These are phyloP conservation scores for Entosphenus tridentatus DNA, from an alignment of 2,113 vertebrate species.

Conservation along the genomic window DNA sequence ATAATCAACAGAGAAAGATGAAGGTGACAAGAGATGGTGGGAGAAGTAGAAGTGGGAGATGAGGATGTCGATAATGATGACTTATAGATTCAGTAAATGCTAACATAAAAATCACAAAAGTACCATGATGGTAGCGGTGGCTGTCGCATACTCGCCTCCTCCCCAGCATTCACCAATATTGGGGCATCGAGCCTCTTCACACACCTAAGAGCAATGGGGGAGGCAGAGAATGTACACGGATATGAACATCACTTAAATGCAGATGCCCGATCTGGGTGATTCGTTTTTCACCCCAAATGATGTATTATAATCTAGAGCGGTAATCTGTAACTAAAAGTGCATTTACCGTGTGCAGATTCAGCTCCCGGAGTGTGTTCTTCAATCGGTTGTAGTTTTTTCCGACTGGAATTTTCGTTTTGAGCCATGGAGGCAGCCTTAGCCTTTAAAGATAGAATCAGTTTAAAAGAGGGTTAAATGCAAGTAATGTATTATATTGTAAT, in stretches of 20 bases:
- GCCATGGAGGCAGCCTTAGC: slow-evolving; percentile 70
- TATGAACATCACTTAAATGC: too few relatives aligned
- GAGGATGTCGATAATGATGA: too few relatives aligned
- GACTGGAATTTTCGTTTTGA: slow-evolving; percentile 81
- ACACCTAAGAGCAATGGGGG: slow-evolving; percentile 33
- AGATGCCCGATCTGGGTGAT: too few relatives aligned
- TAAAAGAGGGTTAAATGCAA: not conserved
- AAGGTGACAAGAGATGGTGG: too few relatives aligned
- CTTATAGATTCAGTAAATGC: too few relatives aligned
- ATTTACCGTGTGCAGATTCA: slow-evolving; percentile 76
- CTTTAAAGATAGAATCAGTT: slow-evolving; percentile 19
- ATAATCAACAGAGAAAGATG: too few relatives aligned
- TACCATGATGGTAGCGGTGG: slow-evolving; percentile 95
- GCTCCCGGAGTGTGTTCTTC: slow-evolving; percentile 61
- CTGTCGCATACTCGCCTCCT: slow-evolving; percentile 64
- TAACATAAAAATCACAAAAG: slow-evolving; percentile 11
- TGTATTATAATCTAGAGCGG: too few relatives aligned
- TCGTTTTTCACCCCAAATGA: too few relatives aligned
- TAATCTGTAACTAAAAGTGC: too few relatives aligned
- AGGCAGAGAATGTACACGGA: too few relatives aligned
- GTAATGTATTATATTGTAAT: not conserved
- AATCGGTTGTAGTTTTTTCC: slow-evolving; percentile 80
- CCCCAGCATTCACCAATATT: slow-evolving; percentile 99
- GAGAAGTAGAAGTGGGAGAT: too few relatives aligned
- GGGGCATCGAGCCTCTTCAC: slow-evolving; percentile 86